Evolutionary conservation across 2,888 invertebrate species (phyloP).

Genomic region (Spilosoma lubricipeda): DNA sequence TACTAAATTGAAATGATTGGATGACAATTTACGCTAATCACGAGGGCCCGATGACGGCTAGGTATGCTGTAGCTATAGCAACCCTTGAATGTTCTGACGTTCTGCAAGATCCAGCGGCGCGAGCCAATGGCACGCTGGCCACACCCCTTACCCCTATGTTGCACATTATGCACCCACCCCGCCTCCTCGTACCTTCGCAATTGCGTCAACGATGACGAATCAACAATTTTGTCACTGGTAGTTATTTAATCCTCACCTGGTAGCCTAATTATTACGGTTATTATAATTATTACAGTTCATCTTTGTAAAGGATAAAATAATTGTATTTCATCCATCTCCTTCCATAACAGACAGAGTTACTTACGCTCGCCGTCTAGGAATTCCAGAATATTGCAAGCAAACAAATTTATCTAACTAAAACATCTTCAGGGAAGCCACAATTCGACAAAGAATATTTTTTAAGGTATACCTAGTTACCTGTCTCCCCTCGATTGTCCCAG

Average conservation of each 20-base stretch:
- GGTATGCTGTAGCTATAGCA: slow-evolving; percentile 15
- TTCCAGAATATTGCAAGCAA: too few species aligned
- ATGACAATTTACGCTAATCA: slow-evolving; percentile 8
- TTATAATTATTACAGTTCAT: too few species aligned
- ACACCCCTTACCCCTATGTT: slow-evolving; percentile 58
- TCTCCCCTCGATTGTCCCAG: too few species aligned
- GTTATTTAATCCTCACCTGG: background rate
- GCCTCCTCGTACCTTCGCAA: slow-evolving; percentile 34
- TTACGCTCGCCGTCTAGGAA: too few species aligned
- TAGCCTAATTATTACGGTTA: too few species aligned
- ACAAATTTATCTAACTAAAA: too few species aligned
- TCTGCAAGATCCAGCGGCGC: slow-evolving; percentile 42
- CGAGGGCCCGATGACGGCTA: slow-evolving; percentile 26
- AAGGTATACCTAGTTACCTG: too few species aligned
- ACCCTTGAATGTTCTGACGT: slow-evolving; percentile 41
- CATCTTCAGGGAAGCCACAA: too few species aligned
- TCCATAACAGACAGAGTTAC: too few species aligned
- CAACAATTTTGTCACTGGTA: slow-evolving; percentile 14
- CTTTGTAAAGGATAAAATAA: too few species aligned
- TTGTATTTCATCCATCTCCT: too few species aligned
- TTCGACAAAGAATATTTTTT: too few species aligned
- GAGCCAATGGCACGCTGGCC: slow-evolving; percentile 64
- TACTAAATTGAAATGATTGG: background rate
- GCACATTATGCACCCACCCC: slow-evolving; percentile 57
- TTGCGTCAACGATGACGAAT: slow-evolving; percentile 7